Evolutionary conservation across 1,140 invertebrate genomes (phyloP), one percentile per base, ranked within the genome.

Genomic region (Drosophila athabasca): DNA sequence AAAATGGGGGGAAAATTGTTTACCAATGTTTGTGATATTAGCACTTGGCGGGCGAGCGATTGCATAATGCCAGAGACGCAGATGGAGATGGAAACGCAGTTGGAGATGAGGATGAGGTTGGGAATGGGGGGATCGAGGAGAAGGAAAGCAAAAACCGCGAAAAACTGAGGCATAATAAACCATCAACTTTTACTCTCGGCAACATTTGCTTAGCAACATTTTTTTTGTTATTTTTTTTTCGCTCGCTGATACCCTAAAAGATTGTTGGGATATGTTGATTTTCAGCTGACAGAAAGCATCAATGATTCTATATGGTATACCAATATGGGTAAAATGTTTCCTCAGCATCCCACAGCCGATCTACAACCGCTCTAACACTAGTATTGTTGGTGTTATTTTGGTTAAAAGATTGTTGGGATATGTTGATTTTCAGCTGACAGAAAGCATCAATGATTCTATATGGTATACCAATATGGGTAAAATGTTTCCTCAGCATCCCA

Each of bases 121-220:
- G 24, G 24, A 5, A 5, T 24, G 24, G 24, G 24, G 24, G 24
- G 24, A 5, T 5, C 24, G 24, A 26, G 24, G 24, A 26, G 24
- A 26, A 26, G 24, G 24, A 26, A 26, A 26, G 24, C 24, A 26
- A 26, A 24, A 35, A 15, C 52, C 26, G 52, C 54, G 4, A 70
- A 41, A 64, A 69, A 72, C 55, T 54, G 19, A 65, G 44, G 43
- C 72, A 81, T 44, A 39, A 39, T 39, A 78, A 68, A 73, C 41
- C 64, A 69, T 74, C 68, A 64, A 84, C 76, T 74, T 74, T 79
- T 79, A 68, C 66, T 61, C 66, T 61, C 55, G 71, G 59, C 81
- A 84, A 80, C 81, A 80, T 79, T 84, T 79, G 76, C 58, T 66
- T 76, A 75, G 78, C 71, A 48, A 70, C 70, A 79, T 76, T 76